Base-by-base conservation (phyloP, 1,140 invertebrate genomes). In the Kradibia gibbosae region DNA sequence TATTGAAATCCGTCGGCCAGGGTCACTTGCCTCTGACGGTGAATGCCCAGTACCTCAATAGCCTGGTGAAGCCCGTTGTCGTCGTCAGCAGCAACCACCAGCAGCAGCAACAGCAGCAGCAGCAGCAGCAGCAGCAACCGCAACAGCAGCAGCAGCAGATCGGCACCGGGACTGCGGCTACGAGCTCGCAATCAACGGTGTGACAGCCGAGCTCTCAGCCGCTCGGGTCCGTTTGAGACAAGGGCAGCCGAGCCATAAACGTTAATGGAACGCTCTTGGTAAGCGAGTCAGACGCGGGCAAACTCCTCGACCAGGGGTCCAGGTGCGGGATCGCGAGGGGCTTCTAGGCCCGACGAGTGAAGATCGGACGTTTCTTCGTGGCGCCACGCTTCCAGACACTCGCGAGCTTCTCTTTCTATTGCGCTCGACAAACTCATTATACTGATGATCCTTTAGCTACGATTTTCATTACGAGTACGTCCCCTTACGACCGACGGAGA, bases 41-140 rank as follows among this genome's bases (percentile, higher is more conserved):
- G 34, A 91, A 91, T 83, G 90, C 92, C 78, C 91, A 92, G 86
- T 92, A 92, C 82, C 88, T 92, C 25, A 92, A 91, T 83, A 91
- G 91, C 5, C 80, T 92, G n/a, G 90, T 91, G n/a, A 92, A 92
- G 79, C 91, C 91, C 0, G 90, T 91, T 0, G 91, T 91, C 7
- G 90, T 92, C 15, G 91, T 92, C 7, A 78, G 70, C n/a, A 65
- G 55, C 45, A 78, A 73, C 31, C 80, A 78, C 50, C 74, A 82
- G 83, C 50, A 85, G 72, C 70, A 83, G 60, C 86, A 88, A 25
- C 62, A 70, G 2, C 78, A 80, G 13, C n/a, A 82, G 13, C 89
- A 81, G 17, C 88, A 89, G 50, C 78, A 74, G 45, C 79, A 80
- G 45, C 50, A 67, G 20, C 50, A 11, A 36, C 72, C 7, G 13